Evolutionary conservation across 2,888 invertebrate species (phyloP), one percentile per base, ranked within the genome.

Genomic region (Drosophila planitibia): DNA sequence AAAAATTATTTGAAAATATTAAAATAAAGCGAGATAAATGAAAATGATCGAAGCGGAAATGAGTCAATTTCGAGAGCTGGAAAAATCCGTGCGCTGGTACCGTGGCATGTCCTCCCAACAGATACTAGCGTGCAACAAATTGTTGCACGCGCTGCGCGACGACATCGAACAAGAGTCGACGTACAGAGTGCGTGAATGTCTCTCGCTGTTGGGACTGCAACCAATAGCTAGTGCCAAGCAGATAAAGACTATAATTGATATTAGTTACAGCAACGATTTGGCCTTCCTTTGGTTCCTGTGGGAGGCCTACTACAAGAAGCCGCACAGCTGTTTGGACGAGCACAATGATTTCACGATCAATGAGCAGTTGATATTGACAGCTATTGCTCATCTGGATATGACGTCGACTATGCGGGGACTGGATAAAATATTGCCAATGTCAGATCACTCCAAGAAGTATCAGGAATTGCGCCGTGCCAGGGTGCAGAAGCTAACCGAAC

Each of bases 211-310:
- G 19, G 93, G 93, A 7, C 37, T 93, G 4, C 32, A 72, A 7
- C 93, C 93, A 0, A 25, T 89, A 47, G 70, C 86, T 1, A 54
- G 59, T 4, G n/a, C 70, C 0, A 63, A 69, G 14, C 75, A 85
- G 53, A 75, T 92, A 0, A 80, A 72, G 55, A 33, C 59, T 3
- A 75, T 91, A 0, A 90, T 93, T 80, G 57, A 47, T 4, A 53
- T 93, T 1, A 91, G 93, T 58, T 86, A 83, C 9, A 90, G 85
- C 28, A 93, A 85, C 66, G 93, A 93, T 63, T 81, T 93, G 60
- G 93, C 92, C 0, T 93, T 93, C 62, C 68, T 93, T 3, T 93
- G 93, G 92, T 93, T 93, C 60, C 77, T 92, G 2, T 91, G 91
- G 91, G 92, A 93, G 52, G 73, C 89, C 19, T 81, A 85, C 65